Base-by-base conservation (phyloP, 2,888 invertebrate species). In the Caradrina clavipalpis region DNA sequence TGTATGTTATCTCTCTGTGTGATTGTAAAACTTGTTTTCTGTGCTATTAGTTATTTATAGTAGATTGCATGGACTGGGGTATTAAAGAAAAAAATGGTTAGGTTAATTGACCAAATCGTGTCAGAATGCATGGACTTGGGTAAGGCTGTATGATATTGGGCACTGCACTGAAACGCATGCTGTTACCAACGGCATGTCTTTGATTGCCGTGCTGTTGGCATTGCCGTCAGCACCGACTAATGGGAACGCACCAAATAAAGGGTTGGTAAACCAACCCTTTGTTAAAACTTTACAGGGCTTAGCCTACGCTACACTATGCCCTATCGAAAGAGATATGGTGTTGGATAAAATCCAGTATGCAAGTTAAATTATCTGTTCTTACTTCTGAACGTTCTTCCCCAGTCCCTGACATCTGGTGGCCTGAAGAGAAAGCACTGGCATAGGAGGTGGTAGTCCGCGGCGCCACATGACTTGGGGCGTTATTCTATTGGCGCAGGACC, bases 391-490 rank as follows among this genome's bases (percentile, higher is more conserved):
- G 21, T 76, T 86, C 81, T 86, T 88, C 81, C 88, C 58, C 92
- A 93, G 93, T 87, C 84, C 69, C 82, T 85, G 85, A 69, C 87
- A 72, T 73, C 88, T 57, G 85, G 88, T 58, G 87, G 88, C 70
- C 80, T 88, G 88, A 92, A 90, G 87, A 86, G 92, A 69, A 89
- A 90, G 50, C 88, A 89, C 81, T 91, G 91, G 90, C 86, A 68
- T 69, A 80, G 80, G 58, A 87, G 88, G 85, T 82, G 78, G 72
- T 76, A 76, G 58, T 76, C 63, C 56, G 55, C 47, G 73, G 58
- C 76, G 49, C 0, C 7, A 56, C 45, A 45, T 63, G 7, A 11
- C 45, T 35, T 22, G 21, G 19, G 35, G 22, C 45, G 5, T 3
- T 45, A 39, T 59, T 45, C 19, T 13, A 45, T 53, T 42, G 35